These are phyloP conservation scores for Nomada flava DNA, from an alignment of 2,888 invertebrate species.

Conservation along the genomic window DNA sequence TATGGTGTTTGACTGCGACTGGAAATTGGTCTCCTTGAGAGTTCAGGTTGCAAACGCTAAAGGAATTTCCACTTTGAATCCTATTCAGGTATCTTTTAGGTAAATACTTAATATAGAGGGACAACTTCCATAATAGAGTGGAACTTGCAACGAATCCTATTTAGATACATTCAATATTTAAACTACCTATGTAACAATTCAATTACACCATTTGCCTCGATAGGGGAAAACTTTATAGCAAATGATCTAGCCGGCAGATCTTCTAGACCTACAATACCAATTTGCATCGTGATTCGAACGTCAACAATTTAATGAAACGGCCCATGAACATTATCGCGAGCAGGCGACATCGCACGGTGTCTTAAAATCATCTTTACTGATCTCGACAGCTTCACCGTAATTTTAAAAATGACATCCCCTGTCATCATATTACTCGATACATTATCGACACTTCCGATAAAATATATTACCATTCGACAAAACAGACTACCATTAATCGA, in stretches of 20 bases:
- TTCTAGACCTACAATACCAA: neutral
- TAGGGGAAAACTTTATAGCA: slow-evolving; percentile 2
- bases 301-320: neutral
- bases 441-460: neutral
- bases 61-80: slow-evolving; percentile 32
- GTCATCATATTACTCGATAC: neutral
- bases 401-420: neutral
- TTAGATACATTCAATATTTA: slow-evolving; percentile 25
- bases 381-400: slow-evolving; percentile 19
- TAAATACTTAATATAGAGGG: slow-evolving; percentile 24
- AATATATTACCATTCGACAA: neutral
- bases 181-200: neutral
- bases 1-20: slow-evolving; percentile 22
- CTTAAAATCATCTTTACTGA: slow-evolving; percentile 8
- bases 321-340: neutral
- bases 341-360: neutral
- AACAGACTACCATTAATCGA: neutral
- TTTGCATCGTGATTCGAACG: slow-evolving; percentile 2
- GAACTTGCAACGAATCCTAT: slow-evolving; percentile 33
- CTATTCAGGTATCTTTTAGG: slow-evolving; percentile 33
- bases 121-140: slow-evolving; percentile 18
- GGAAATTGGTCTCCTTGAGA: slow-evolving; percentile 27
- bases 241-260: neutral
- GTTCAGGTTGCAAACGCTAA: slow-evolving; percentile 24
- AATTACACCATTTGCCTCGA: slow-evolving; percentile 4